Conservation (phyloP, 2,888 invertebrate genomes). For the Elaeidobius kamerunicus region DNA sequence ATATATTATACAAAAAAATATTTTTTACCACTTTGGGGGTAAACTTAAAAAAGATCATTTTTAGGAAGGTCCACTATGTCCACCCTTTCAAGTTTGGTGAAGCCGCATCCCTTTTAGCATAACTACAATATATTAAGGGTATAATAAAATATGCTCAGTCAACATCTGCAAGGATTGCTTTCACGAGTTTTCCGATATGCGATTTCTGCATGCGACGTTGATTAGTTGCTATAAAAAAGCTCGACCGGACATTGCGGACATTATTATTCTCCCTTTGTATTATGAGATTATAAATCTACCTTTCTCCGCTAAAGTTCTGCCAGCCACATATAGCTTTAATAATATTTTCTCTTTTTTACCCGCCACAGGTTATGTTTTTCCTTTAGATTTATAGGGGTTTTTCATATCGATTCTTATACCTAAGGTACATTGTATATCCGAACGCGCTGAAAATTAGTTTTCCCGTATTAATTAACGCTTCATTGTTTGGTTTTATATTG, state of each 20-base stretch:
- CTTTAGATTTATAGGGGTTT: conserved; percentile 19
- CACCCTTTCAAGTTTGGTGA: background rate
- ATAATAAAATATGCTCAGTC: conserved; percentile 33
- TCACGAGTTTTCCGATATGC: conserved; percentile 42
- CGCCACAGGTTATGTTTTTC: conserved; percentile 3
- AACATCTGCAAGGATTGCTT: conserved; percentile 46
- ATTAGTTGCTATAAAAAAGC: conserved; percentile 45
- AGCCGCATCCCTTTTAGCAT: background rate
- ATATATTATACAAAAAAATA: too few species aligned
- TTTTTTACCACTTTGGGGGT: too few species aligned
- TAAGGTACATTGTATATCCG: conserved; percentile 28
- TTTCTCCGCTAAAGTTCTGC: conserved; percentile 38
- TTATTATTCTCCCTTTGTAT: conserved; percentile 40
- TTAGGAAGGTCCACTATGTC: background rate
- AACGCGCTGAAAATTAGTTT: conserved; percentile 24
- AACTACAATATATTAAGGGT: background rate
- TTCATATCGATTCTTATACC: conserved; percentile 22
- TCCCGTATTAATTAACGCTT: conserved; percentile 19
- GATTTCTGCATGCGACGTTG: conserved; percentile 45
- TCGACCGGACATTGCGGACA: conserved; percentile 42
- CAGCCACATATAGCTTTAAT: conserved; percentile 42
- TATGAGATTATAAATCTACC: conserved; percentile 40
- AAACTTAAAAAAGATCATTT: too few species aligned
- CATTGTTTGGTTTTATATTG: background rate
- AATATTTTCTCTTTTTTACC: conserved; percentile 21